These are phyloP conservation scores for Ictidomys tridecemlineatus DNA, from an alignment of 2,113 vertebrate genomes.

Conservation along the genomic window DNA sequence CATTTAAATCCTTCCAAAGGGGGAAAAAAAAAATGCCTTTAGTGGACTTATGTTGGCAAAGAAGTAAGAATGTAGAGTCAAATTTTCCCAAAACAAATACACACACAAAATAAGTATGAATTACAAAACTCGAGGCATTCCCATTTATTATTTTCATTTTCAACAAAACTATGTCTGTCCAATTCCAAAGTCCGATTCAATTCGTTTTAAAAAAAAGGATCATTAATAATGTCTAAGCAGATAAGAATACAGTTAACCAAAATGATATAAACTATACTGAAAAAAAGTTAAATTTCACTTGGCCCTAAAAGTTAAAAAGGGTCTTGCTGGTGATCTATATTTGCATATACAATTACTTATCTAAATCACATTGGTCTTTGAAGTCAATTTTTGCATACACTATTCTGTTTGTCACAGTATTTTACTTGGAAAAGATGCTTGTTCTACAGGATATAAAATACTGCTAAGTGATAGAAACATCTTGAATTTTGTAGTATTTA, in stretches of 20 bases:
- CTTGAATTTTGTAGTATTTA: conserved; percentile 66
- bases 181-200: conserved; percentile 12
- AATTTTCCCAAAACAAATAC: neutral
- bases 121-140: conserved; percentile 29
- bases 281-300: conserved; percentile 47
- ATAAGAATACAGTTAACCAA: neutral
- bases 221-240: conserved; percentile 3
- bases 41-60: conserved; percentile 48
- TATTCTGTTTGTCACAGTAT: neutral
- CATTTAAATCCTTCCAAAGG: conserved; percentile 44
- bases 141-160: conserved; percentile 42
- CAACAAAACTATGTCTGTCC: neutral
- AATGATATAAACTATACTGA: neutral
- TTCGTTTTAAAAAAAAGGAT: neutral
- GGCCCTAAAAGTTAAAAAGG: conserved; percentile 15
- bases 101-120: neutral
- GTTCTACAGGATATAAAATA: neutral
- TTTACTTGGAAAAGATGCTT: neutral
- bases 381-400: conserved; percentile 26
- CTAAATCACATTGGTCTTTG: neutral
- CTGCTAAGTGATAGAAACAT: conserved; percentile 54
- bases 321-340: neutral
- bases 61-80: conserved; percentile 35
- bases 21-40: conserved; percentile 38
- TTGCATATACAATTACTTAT: conserved; percentile 51